Conservation (phyloP, 2,113 vertebrate species). For the Ptychochromis oligacanthus region DNA sequence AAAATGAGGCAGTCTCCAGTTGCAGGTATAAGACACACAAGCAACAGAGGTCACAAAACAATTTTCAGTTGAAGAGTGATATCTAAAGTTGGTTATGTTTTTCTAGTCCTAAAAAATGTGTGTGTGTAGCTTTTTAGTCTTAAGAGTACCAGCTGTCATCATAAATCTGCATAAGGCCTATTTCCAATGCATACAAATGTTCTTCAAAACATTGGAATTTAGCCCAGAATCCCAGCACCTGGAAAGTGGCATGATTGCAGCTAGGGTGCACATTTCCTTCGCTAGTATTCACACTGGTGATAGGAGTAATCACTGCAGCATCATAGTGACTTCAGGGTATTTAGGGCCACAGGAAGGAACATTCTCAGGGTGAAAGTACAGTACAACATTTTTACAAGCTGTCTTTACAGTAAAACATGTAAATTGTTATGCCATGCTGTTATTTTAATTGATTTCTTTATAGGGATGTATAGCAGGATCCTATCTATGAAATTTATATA, state of each 20-base stretch:
- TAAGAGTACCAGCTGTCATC: constrained; percentile 40
- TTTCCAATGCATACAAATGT: constrained; percentile 36
- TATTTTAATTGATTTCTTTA: neutral
- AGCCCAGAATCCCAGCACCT: constrained; percentile 23
- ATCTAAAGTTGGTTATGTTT: neutral
- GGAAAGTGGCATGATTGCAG: constrained; percentile 17
- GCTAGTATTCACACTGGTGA: neutral
- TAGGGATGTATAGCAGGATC: neutral
- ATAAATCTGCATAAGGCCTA: constrained; percentile 19
- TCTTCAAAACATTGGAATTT: constrained; percentile 40
- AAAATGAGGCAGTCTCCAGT: neutral
- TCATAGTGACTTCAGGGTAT: neutral
- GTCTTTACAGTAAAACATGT: neutral
- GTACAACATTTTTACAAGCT: neutral
- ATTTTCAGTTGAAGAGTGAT: neutral
- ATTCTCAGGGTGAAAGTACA: neutral
- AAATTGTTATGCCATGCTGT: neutral
- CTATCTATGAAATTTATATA: neutral
- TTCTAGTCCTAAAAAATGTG: neutral
- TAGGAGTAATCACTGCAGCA: neutral
- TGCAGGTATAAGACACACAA: neutral
- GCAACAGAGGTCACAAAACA: neutral
- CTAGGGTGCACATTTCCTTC: constrained; percentile 3
- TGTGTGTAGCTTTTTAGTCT: constrained; percentile 30
- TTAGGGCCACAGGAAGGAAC: neutral